Evolutionary conservation across 2,797 vertebrate species (phyloP).

Genomic region (Sebastes itinus): DNA sequence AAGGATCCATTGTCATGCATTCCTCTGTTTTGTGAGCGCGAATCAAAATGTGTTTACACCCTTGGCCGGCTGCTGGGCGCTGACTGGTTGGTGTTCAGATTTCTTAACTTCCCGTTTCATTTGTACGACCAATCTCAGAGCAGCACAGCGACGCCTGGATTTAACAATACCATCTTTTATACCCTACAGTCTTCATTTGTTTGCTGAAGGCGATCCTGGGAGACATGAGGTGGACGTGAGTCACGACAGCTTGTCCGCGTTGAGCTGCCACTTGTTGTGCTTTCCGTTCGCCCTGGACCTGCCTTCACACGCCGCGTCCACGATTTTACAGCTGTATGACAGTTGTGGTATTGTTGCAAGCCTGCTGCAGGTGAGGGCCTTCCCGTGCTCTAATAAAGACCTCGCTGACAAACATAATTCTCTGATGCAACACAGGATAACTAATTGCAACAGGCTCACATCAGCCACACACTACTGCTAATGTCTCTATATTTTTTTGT

Average conservation of each 20-base stretch:
- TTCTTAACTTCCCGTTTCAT: background rate
- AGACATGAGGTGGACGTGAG: constrained; percentile 52
- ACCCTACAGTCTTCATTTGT: constrained; percentile 54
- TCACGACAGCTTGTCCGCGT: constrained; percentile 64
- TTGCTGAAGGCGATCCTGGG: constrained; percentile 25
- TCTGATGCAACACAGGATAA: constrained; percentile 66
- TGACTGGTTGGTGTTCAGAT: constrained; percentile 68
- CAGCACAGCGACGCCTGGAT: background rate
- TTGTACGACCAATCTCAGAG: background rate
- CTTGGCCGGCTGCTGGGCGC: constrained; percentile 72
- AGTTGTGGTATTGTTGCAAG: constrained; percentile 80
- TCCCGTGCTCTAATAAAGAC: constrained; percentile 35
- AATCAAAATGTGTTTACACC: constrained; percentile 67
- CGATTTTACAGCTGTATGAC: constrained; percentile 81
- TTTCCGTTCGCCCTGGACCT: constrained; percentile 91
- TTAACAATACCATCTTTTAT: constrained; percentile 26
- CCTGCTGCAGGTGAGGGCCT: constrained; percentile 85
- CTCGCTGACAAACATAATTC: constrained; percentile 28
- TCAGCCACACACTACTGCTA: constrained; percentile 34
- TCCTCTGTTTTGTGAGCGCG: constrained; percentile 78
- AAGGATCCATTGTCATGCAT: constrained; percentile 83
- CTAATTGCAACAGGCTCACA: constrained; percentile 42
- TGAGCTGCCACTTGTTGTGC: constrained; percentile 91
- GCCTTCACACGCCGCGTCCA: constrained; percentile 71
- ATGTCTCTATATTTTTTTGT: constrained; percentile 35